Evolutionary conservation across 2,888 invertebrate species (phyloP), one percentile per base, ranked within the genome.

Genomic region (Nasonovia ribisnigri): DNA sequence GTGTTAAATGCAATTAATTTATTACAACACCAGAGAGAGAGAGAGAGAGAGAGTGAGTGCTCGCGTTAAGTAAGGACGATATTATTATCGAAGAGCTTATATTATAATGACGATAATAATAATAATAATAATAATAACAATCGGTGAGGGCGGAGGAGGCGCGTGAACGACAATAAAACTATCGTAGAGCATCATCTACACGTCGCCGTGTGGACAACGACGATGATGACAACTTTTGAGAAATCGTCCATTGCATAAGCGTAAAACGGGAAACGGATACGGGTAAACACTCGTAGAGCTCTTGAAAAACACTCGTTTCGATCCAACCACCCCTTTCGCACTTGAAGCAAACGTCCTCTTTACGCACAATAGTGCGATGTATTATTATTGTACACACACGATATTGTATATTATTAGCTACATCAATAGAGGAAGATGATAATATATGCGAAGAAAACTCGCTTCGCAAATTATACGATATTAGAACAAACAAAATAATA

Each of bases 251-350:
- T 67, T 10, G 67, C 48, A 16, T 46, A 48, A 87, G 48, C 57
- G 36, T 42, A 67, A 87, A 67, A 88, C 92, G 67, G 48, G 29
- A 87, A 92, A 92, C 67, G 92, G 92, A 92, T 92, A 92, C 87
- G 60, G 36, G 60, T 67, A 88, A 92, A 87, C 67, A 92, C 67
- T 67, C 60, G 60, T 42, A 51, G 29, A 0, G 60, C 48, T 88
- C 92, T 92, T 87, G 67, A 92, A 92, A 87, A 87, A 48, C 92
- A 88, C 87, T 92, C 46, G 48, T 88, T 42, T 60, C 26, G 16
- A 48, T 29, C 60, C 87, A 51, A 60, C 48, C 67, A 54, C 20
- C 84, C 54, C 54, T 54, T 91, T 84, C 54, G 54, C 26, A 84
- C 54, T 84, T n/a, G 10, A 91, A 16, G 20, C 43, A 84, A 84